Evolutionary conservation across 2,888 invertebrate genomes (phyloP).

Genomic region (Lochmaea capreae): DNA sequence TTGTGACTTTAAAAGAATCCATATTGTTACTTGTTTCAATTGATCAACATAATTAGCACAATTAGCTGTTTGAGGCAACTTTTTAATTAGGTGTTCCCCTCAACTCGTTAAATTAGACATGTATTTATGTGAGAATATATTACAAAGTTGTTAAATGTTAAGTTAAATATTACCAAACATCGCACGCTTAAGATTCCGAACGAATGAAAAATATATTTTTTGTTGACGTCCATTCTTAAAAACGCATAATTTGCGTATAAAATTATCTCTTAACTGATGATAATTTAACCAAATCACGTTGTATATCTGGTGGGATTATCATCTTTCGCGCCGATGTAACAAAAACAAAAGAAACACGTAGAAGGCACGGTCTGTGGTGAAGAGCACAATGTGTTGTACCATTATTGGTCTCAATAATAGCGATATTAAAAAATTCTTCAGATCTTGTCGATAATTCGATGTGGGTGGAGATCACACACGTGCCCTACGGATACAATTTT

Average conservation of each 20-base stretch:
- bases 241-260: neutral
- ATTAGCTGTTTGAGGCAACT: no score
- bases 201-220: no score
- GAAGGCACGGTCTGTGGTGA: conserved; percentile 39
- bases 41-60: no score
- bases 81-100: no score
- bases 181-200: no score
- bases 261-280: conserved; percentile 18
- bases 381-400: conserved; percentile 43
- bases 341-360: conserved; percentile 43
- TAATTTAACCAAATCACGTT: conserved; percentile 30
- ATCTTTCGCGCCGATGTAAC: conserved; percentile 29
- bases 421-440: conserved; percentile 63
- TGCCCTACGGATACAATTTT: conserved; percentile 51
- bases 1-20: no score
- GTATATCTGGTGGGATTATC: conserved; percentile 31
- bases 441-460: conserved; percentile 58
- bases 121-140: no score
- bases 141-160: no score
- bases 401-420: conserved; percentile 54
- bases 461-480: conserved; percentile 61
- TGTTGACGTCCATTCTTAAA: neutral
- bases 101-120: no score
- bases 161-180: no score
- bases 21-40: no score